Base-by-base conservation (phyloP, 1,140 invertebrate species). In the Euschistus heros region DNA sequence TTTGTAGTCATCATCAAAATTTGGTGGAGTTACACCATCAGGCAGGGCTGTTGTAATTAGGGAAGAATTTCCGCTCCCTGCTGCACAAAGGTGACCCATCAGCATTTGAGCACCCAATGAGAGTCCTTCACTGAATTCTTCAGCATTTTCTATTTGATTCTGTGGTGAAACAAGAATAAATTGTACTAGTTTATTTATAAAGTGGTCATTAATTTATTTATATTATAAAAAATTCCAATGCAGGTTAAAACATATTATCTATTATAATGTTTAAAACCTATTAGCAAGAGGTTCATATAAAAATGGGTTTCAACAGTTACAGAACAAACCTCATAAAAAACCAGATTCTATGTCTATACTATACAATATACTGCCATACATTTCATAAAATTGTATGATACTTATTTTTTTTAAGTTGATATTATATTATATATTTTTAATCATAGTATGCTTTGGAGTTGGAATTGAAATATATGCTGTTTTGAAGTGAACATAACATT, bases 1-100 rank as follows among this genome's bases (percentile, higher is more conserved):
- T 74, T 87, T 85, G 71, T 83, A 87, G n/a, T 88, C 85, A 59
- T 87, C 80, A 70, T 89, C 86, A 68, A 89, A 76, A 8, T 84
- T 87, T 18, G 89, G 73, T 15, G 80, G 80, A 10, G 83, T 81
- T 10, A 86, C 73, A 22, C 85, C 82, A 74, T 86, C 84, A 27
- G 80, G 79, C 17, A 82, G 65, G 5, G 80, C 79, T 42, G 79
- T 76, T 26, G 82, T 80, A 64, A 88, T 86, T 65, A 82, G 75
- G 2, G 84, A 84, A 20, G 84, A 78, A n/a, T 83, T 81, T 24
- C 82, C 83, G 55, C 84, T 81, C 54, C 82, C 81, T 42, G 84
- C 85, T 67, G 86, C 84, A 61, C 87, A 78, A 52, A 83, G 80
- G 73, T 86, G 81, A 20, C 85, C 82, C 71, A 88, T 78, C 17